Conservation (phyloP, 2,888 invertebrate species). For the Chrysolina americana region DNA sequence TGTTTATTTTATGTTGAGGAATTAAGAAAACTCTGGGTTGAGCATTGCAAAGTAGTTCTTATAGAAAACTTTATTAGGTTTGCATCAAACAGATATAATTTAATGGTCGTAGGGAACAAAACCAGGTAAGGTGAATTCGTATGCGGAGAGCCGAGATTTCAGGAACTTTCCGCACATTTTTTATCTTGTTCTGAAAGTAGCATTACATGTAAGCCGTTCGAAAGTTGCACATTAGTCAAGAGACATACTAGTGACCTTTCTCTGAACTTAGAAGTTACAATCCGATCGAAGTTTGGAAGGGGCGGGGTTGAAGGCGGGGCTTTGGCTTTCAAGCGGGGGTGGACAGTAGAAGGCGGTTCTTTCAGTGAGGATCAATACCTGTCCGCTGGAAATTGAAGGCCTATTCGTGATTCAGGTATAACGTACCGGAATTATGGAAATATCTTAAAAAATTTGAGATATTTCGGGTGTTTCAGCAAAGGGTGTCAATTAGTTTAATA, state of each 20-base stretch:
- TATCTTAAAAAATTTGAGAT: background rate
- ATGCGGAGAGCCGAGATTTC: constrained; percentile 6
- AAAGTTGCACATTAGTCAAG: constrained; percentile 39
- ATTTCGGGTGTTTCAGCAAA: background rate
- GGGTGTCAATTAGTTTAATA: background rate
- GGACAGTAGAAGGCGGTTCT: constrained; percentile 34
- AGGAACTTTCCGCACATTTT: constrained; percentile 23
- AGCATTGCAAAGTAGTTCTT: too few species aligned
- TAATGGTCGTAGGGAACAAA: too few species aligned
- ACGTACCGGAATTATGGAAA: constrained; percentile 11
- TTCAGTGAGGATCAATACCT: constrained; percentile 43
- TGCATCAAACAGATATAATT: too few species aligned
- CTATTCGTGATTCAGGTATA: constrained; percentile 42
- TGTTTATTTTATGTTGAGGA: too few species aligned
- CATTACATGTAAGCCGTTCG: constrained; percentile 29
- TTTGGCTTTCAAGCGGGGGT: constrained; percentile 31
- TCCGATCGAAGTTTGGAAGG: constrained; percentile 34
- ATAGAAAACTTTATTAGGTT: too few species aligned
- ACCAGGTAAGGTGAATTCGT: background rate
- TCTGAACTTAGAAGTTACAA: constrained; percentile 34
- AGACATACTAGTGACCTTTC: constrained; percentile 42
- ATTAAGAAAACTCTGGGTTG: too few species aligned
- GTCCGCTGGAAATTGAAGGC: constrained; percentile 29
- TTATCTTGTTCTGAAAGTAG: constrained; percentile 30
- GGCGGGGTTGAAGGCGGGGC: constrained; percentile 38